Evolutionary conservation across 2,888 invertebrate genomes (phyloP).

Genomic region (Drosophila melanosoma): DNA sequence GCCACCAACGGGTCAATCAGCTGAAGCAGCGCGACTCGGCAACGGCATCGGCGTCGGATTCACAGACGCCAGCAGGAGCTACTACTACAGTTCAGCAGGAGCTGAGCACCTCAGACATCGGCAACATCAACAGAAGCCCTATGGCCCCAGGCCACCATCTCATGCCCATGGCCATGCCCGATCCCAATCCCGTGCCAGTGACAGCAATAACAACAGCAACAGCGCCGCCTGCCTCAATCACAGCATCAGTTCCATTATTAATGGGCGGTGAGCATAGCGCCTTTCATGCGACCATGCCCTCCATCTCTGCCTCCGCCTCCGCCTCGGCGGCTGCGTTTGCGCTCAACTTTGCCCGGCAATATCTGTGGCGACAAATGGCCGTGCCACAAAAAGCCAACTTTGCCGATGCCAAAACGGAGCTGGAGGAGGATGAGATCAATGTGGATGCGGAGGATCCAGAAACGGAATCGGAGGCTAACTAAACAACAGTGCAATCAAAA

Average conservation of each 20-base stretch:
- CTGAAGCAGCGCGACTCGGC: constrained; percentile 92
- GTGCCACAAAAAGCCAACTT: constrained; percentile 30
- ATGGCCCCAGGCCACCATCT: constrained; percentile 38
- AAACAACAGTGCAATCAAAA: constrained; percentile 39
- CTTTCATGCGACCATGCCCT: constrained; percentile 89
- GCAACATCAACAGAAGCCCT: constrained; percentile 46
- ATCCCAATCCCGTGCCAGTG: constrained; percentile 8
- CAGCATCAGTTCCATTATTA: constrained; percentile 86
- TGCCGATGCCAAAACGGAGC: constrained; percentile 26
- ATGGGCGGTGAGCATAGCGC: constrained; percentile 97
- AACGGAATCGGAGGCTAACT: constrained; percentile 80
- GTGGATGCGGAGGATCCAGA: constrained; percentile 88
- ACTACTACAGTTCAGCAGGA: constrained; percentile 65
- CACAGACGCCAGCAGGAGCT: constrained; percentile 49
- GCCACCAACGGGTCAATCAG: constrained; percentile 97
- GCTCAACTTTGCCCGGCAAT: constrained; percentile 82
- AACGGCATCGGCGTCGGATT: constrained; percentile 86
- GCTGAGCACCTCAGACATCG: constrained; percentile 46
- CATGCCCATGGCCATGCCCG: neutral
- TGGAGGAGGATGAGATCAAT: constrained; percentile 92
- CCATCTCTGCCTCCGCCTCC: constrained; percentile 86
- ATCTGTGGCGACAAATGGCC: constrained; percentile 69
- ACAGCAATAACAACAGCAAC: constrained; percentile 58
- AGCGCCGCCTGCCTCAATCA: constrained; percentile 85
- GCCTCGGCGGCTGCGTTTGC: constrained; percentile 86